Evolutionary conservation across 64 coral and sea anemone species (phyloP).

Genomic region (Anthopleura sola): DNA sequence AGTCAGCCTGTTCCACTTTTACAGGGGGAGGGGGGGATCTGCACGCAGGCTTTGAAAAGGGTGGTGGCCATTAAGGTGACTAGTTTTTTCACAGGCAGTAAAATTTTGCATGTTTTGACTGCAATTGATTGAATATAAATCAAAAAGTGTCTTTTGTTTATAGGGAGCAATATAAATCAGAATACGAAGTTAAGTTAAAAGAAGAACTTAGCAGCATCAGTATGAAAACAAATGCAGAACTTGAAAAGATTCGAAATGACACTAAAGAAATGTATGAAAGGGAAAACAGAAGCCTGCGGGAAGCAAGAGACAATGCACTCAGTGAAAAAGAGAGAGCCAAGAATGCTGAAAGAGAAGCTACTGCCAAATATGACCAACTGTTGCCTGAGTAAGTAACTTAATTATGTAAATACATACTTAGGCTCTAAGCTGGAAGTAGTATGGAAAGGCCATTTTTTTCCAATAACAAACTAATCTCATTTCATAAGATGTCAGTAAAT

Average conservation of each 20-base stretch:
- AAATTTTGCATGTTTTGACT: too few relatives aligned
- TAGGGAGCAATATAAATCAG: slow-evolving; percentile 96
- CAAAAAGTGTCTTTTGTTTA: not conserved
- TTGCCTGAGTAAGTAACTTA: slow-evolving; percentile 64
- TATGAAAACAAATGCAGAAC: slow-evolving; percentile 69
- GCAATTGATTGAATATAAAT: too few relatives aligned
- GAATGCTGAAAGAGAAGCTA: slow-evolving; percentile 55
- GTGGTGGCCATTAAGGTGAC: too few relatives aligned
- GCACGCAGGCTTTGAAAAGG: too few relatives aligned
- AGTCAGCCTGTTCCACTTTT: not conserved
- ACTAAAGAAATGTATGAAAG: slow-evolving; percentile 96
- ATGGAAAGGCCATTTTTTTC: too few relatives aligned
- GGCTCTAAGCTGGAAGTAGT: too few relatives aligned
- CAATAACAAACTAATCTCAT: too few relatives aligned
- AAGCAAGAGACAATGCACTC: slow-evolving; percentile 80
- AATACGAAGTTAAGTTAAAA: slow-evolving; percentile 91
- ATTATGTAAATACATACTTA: too few relatives aligned
- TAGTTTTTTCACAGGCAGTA: too few relatives aligned
- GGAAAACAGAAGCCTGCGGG: slow-evolving; percentile 91
- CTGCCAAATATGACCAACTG: slow-evolving; percentile 67
- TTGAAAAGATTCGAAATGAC: slow-evolving; percentile 83
- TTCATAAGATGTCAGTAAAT: too few relatives aligned
- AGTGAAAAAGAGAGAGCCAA: slow-evolving; percentile 71
- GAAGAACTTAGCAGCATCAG: slow-evolving; percentile 86
- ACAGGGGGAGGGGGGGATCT: not conserved